Evolutionary conservation across 1,140 invertebrate genomes (phyloP), one percentile per base, ranked within the genome.

Genomic region (Anoplolepis gracilipes): DNA sequence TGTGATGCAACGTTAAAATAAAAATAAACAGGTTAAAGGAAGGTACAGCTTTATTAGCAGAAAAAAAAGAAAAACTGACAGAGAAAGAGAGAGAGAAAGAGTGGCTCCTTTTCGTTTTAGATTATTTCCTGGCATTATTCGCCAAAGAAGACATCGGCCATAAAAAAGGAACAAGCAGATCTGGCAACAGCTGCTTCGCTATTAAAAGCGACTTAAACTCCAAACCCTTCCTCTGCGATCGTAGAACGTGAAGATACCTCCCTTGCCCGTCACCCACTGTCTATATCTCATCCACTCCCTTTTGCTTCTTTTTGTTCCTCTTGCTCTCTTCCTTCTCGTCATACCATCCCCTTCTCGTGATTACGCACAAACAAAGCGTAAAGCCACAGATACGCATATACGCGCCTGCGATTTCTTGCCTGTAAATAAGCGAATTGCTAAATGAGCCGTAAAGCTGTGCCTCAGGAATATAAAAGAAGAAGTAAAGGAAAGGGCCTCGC

Each of bases 191-290:
- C 89, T 90, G 89, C 84, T 88, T 87, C 85, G 89, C 88, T 90
- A 90, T 90, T 90, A 90, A 90, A 90, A 90, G 85, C 89, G 89
- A 90, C 89, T 90, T 90, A 90, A 87, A 90, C 86, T 84, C 73
- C 72, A 88, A 88, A 75, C 72, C 85, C 85, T 87, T 88, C 49
- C n/a, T 19, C 46, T 4, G 39, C 84, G 75, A 85, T 88, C 53
- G 87, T 72, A 81, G 85, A 88, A 59, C 53, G 85, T 61, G 57
- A 84, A 77, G 42, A 42, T 77, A 75, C 16, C 42, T 28, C 22
- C 61, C 70, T 59, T 30, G 5, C 49, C 39, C 67, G 19, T 64
- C 46, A 49, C 28, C 59, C 55, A 59, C 76, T 85, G 25, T 53
- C 36, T 72, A 49, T 73, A 55, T 64, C 57, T 81, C 70, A 69